Evolutionary conservation across 92 coral and sea anemone genomes (phyloP), one percentile per base, ranked within the genome.

Genomic region (Pocillopora grandis): DNA sequence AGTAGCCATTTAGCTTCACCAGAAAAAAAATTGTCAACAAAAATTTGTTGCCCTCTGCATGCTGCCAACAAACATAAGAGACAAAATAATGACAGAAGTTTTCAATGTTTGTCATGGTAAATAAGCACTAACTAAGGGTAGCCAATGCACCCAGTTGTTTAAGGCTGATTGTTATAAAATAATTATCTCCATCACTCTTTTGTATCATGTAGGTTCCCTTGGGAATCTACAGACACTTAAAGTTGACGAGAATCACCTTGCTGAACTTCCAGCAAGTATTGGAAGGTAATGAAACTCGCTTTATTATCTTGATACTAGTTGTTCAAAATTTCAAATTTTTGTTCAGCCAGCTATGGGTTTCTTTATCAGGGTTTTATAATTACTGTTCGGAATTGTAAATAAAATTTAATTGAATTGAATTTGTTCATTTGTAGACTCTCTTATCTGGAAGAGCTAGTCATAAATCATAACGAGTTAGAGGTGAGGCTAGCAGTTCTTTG

Each of bases 181-280:
- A 27, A 27, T 27, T 27, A 27, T 27, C 1, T 27, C 31, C 31
- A 27, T 27, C 31, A 27, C 31, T 27, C 52, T 75, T 9, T 58
- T 42, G 2, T 62, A 17, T 78, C 49, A 15, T 33, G 11, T 77
- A 96, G 99, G 98, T 87, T 87, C 90, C 21, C 93, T 96, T 52
- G 89, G 93, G 60, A 96, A 87, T 52, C 85, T 96, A 58, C 91
- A 94, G 81, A 95, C 98, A 48, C 80, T 94, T 58, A 96, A 96
- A 90, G 89, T 96, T 75, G 99, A 96, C 76, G 99, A 96, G 52
- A 96, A 96, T 72, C 98, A 94, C 84, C 84, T 96, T 65, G 91
- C 86, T 57, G 95, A 91, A 77, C 94, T 96, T 74, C 99, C 99
- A 72, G 80, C 66, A 42, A 90, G 95, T 12, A 86, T 96, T 71